Evolutionary conservation across 2,888 invertebrate genomes (phyloP), one percentile per base, ranked within the genome.

Genomic region (Parochlus steinenii): DNA sequence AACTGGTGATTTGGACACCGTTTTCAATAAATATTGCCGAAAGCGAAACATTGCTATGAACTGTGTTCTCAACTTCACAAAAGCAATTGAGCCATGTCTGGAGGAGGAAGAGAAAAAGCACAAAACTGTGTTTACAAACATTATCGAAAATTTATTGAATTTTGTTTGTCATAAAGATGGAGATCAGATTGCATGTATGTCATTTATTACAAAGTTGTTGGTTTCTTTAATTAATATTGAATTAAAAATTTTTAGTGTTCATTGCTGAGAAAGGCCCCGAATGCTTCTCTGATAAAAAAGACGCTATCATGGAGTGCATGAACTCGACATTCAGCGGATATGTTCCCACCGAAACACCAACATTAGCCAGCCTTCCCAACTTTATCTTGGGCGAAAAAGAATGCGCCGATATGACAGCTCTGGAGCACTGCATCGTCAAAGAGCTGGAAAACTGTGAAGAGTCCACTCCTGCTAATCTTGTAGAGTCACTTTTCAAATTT

Each of bases 91-190:
- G 44, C 65, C 67, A 0, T 85, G 83, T 46, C 56, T 83, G 38
- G 63, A 69, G 1, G 49, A 55, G 0, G 58, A 66, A 1, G 82
- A 83, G 48, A 64, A 62, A 31, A 62, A 65, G 3, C 71, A 67
- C 36, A 63, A 74, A 31, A 65, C 68, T 40, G 67, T 69, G 1
- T 53, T 75, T 1, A 58, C 71, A 48, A 75, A 77, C 43, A 69
- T 81, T 23, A 65, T 79, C 0, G 67, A 74, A 24, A 74, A 76
- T 41, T 56, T 83, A 1, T 59, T 74, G 0, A 69, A 73, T 43
- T 85, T 85, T 50, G 61, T 78, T 16, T 85, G 85, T 50, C 72
- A 65, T 47, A 81, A 82, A 46, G 79, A 81, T 45, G 83, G 83
- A 6, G 82, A 83, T 51, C 70, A 82, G 44, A 76, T 85, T 46